These are phyloP conservation scores for Glossosoma conforme DNA, from an alignment of 1,140 invertebrate species.

Conservation along the genomic window DNA sequence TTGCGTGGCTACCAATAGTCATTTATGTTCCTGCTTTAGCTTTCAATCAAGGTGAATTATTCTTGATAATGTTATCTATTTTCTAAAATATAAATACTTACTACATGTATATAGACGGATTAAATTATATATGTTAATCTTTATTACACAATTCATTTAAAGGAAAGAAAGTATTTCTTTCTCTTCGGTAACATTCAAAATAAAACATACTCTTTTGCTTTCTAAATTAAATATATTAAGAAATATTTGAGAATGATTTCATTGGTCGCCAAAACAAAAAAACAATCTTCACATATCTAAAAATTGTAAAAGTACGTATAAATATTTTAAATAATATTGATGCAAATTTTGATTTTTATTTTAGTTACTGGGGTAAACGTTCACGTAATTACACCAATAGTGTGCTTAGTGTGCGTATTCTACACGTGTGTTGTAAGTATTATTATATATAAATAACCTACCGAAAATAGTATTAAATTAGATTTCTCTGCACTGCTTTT, in stretches of 20 bases:
- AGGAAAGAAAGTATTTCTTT: too few relatives aligned
- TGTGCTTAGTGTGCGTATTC: slow-evolving; percentile 86
- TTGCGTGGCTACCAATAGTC: slow-evolving; percentile 64
- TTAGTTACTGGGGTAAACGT: slow-evolving; percentile 82
- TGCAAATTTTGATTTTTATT: slow-evolving; percentile 4
- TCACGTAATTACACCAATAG: slow-evolving; percentile 74
- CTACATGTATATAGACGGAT: slow-evolving; percentile 1
- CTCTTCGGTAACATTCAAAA: too few relatives aligned
- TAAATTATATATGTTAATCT: neutral
- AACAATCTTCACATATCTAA: too few relatives aligned
- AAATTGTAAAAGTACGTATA: too few relatives aligned
- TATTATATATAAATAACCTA: neutral
- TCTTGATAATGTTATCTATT: neutral
- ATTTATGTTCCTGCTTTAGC: slow-evolving; percentile 70
- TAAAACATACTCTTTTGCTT: too few relatives aligned
- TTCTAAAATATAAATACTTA: neutral
- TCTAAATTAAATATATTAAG: too few relatives aligned
- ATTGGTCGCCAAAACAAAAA: too few relatives aligned
- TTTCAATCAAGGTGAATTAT: slow-evolving; percentile 64
- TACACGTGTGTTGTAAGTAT: slow-evolving; percentile 82
- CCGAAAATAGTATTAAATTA: neutral
- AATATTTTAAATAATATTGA: too few relatives aligned
- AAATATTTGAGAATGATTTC: too few relatives aligned
- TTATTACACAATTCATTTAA: too few relatives aligned
- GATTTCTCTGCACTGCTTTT: too few relatives aligned